phyloP scores from a whole-genome alignment of 92 coral and sea anemone genomes.

The Scolanthus callimorphus region DNA sequence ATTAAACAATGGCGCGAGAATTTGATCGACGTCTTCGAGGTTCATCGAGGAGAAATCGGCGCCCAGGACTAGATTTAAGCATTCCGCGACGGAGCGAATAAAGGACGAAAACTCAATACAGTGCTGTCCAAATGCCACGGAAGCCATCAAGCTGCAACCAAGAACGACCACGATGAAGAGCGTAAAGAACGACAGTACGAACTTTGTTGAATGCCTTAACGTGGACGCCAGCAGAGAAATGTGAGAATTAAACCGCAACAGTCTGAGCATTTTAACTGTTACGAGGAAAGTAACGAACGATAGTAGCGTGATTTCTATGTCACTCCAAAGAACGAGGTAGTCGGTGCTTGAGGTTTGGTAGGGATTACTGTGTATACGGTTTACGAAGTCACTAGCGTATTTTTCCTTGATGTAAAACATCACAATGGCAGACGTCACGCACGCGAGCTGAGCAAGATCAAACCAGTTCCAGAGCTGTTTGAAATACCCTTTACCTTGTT shows the following conservation, averaged over 20 bases:
- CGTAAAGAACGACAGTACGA: slow-evolving; percentile 14
- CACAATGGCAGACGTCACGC: slow-evolving; percentile 30
- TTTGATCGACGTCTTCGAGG: background rate
- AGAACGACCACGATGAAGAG: slow-evolving; percentile 30
- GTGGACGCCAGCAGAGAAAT: slow-evolving; percentile 28
- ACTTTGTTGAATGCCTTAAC: slow-evolving; percentile 16
- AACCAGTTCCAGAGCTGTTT: slow-evolving; percentile 48
- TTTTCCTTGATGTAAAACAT: slow-evolving; percentile 46
- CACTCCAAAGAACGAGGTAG: slow-evolving; percentile 55
- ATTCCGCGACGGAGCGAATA: background rate
- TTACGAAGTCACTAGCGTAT: slow-evolving; percentile 34
- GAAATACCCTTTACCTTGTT: slow-evolving; percentile 27
- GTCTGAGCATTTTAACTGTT: slow-evolving; percentile 47
- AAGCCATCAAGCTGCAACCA: slow-evolving; percentile 35
- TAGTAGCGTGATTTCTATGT: slow-evolving; percentile 37
- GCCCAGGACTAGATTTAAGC: background rate
- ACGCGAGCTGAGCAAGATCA: slow-evolving; percentile 32
- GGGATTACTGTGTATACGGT: slow-evolving; percentile 37
- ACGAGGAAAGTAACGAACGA: slow-evolving; percentile 46
- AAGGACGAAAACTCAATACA: slow-evolving; percentile 29
- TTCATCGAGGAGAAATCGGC: background rate
- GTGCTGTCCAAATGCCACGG: slow-evolving; percentile 28
- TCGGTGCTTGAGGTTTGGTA: slow-evolving; percentile 60
- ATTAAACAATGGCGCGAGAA: background rate
- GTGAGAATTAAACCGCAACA: slow-evolving; percentile 49